Percentiles rank a stretch among this genome's conserved stretches.
Conservation (phyloP, 2,797 vertebrate species). For the Acanthiza pusilla region DNA sequence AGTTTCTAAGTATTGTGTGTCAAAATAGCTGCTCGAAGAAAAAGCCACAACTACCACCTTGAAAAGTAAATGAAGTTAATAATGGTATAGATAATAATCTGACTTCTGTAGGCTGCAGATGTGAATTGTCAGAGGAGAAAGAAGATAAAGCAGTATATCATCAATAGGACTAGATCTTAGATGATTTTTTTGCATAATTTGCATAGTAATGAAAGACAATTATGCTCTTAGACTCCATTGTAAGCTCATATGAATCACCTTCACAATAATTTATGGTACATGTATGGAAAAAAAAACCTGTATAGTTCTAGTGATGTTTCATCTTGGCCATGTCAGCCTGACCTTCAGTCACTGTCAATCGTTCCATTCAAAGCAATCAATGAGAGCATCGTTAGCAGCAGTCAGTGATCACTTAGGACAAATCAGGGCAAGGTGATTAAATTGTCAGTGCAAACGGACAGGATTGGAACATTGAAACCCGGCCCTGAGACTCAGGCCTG, state of each 20-base stretch:
- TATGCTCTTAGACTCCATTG: constrained; percentile 41
- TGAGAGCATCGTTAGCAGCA: constrained; percentile 27
- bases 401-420: constrained; percentile 4
- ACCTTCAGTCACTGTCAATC: constrained; percentile 42
- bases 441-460: background rate
- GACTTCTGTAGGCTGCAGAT: constrained; percentile 60
- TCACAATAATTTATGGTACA: constrained; percentile 11
- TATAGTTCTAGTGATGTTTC: background rate
- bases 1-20: background rate
- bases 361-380: constrained; percentile 26
- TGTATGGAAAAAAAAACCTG: background rate
- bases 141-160: constrained; percentile 66
- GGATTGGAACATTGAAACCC: background rate
- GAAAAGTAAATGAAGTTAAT: constrained; percentile 61
- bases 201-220: constrained; percentile 69
- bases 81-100: constrained; percentile 66
- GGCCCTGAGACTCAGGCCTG: background rate
- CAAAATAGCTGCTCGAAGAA: constrained; percentile 18
- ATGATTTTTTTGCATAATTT: constrained; percentile 68
- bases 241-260: constrained; percentile 54
- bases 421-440: constrained; percentile 1
- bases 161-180: constrained; percentile 66
- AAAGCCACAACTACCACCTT: constrained; percentile 24
- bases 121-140: constrained; percentile 54
- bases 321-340: background rate